phyloP scores from a whole-genome alignment of 2,888 invertebrate genomes.

The Caenorhabditis auriculariae region DNA sequence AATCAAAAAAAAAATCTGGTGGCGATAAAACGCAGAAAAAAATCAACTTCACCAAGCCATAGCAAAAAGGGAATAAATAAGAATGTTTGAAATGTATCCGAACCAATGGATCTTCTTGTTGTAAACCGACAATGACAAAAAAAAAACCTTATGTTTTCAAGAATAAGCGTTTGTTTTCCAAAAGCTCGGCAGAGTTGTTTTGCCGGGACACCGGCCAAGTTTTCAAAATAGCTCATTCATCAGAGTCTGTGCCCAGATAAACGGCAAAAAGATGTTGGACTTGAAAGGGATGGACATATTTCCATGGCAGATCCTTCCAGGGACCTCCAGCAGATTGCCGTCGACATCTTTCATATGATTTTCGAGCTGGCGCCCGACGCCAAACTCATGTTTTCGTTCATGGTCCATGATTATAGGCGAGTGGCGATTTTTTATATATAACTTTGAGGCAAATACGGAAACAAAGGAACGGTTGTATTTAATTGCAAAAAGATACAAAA shows the following conservation, averaged over 20 bases:
- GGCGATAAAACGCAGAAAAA: background rate
- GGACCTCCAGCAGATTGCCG: slow-evolving; percentile 43
- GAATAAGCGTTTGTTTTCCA: no score
- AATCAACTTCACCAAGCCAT: background rate
- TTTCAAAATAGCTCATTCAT: background rate
- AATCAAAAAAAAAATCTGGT: background rate
- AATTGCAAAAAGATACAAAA: no score
- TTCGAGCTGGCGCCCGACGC: slow-evolving; percentile 49
- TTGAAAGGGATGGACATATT: background rate
- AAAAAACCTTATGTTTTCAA: no score
- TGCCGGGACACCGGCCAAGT: background rate
- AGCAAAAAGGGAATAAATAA: no score
- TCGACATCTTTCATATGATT: slow-evolving; percentile 49
- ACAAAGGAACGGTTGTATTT: no score
- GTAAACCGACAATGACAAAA: no score
- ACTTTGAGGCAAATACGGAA: no score
- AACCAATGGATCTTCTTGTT: no score
- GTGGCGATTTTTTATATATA: no score
- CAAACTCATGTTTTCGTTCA: slow-evolving; percentile 45
- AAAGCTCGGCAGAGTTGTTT: no score
- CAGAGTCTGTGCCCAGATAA: background rate
- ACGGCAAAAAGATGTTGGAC: background rate
- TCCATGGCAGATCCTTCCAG: no score
- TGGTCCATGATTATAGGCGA: slow-evolving; percentile 45
- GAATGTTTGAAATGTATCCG: no score